These are phyloP conservation scores for Chamaetylas fuelleborni DNA, from an alignment of 2,113 vertebrate genomes.

Conservation along the genomic window DNA sequence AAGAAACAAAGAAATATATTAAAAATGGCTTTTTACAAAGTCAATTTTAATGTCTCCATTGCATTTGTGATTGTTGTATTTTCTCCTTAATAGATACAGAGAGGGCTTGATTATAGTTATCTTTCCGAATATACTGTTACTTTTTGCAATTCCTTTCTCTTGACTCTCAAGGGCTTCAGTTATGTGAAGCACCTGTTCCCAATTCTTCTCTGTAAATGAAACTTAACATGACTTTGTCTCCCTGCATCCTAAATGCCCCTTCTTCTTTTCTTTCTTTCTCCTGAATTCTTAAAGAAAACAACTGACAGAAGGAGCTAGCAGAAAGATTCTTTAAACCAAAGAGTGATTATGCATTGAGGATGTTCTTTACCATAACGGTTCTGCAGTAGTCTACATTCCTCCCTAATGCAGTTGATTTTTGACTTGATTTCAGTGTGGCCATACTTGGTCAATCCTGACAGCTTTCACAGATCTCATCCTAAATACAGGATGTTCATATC, in stretches of 20 bases:
- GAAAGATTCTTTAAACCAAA: background rate
- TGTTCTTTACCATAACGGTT: background rate
- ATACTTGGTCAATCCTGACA: background rate
- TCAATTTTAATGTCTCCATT: slow-evolving; percentile 71
- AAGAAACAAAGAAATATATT: slow-evolving; percentile 57
- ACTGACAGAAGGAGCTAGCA: background rate
- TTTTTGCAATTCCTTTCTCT: slow-evolving; percentile 60
- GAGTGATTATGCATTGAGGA: background rate
- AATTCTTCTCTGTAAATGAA: slow-evolving; percentile 67
- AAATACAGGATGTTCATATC: background rate
- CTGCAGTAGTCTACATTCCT: background rate
- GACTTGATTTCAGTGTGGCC: background rate
- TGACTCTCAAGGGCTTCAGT: slow-evolving; percentile 35
- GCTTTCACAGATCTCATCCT: background rate
- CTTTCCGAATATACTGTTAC: slow-evolving; percentile 52
- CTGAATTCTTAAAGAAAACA: slow-evolving; percentile 27
- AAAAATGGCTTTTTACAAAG: slow-evolving; percentile 67
- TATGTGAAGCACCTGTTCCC: slow-evolving; percentile 68
- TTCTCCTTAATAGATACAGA: slow-evolving; percentile 60
- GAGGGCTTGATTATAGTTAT: slow-evolving; percentile 72
- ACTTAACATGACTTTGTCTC: slow-evolving; percentile 55
- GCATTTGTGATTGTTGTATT: slow-evolving; percentile 65
- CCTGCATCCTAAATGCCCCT: slow-evolving; percentile 31
- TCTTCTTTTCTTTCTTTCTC: background rate
- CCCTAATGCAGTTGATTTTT: background rate